Base-by-base conservation (phyloP, 2,113 vertebrate genomes). In the Xyrauchen texanus region DNA sequence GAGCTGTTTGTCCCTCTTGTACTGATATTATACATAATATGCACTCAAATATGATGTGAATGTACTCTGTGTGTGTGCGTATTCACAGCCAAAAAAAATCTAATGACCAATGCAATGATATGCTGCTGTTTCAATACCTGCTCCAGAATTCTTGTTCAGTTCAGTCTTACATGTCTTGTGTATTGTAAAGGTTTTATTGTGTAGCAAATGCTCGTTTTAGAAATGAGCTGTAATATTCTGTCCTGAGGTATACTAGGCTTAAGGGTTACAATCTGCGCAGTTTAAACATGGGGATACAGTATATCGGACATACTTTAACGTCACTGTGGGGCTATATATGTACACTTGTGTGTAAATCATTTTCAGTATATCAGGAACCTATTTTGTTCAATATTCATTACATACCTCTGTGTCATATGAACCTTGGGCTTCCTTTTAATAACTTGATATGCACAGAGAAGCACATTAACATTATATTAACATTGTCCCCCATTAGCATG, bases 91-190 rank as follows among this genome's bases (percentile, higher is more conserved):
- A 47, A 60, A 65, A 74, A 66, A 55, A 57, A 8, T 62, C 76
- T 82, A 87, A 86, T 85, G 87, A 4, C 4, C 82, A 85, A 89
- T 81, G 84, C 21, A 3, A 34, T 34, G 88, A 88, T 84, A 89
- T 90, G 91, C 92, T 92, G 90, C 90, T 92, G 85, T 91, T 89
- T 88, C 87, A 83, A 86, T 86, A 87, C 85, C 81, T 82, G 82
- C 72, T 76, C 81, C 76, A 66, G 76, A 85, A 85, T 81, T 84
- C 75, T 81, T 62, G 81, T 92, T 90, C 85, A 80, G 82, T 88
- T 88, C 51, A 81, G 73, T 86, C 87, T 81, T 86, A 79, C 21
- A 34, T 34, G 21, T 87, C 81, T 86, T 87, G 84, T 90, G 88
- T 87, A 53, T 83, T 67, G 58, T 66, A 12, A 76, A 58, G 16